Evolutionary conservation across 2,797 vertebrate species (phyloP).

Genomic region (Pseudochirops cupreus): DNA sequence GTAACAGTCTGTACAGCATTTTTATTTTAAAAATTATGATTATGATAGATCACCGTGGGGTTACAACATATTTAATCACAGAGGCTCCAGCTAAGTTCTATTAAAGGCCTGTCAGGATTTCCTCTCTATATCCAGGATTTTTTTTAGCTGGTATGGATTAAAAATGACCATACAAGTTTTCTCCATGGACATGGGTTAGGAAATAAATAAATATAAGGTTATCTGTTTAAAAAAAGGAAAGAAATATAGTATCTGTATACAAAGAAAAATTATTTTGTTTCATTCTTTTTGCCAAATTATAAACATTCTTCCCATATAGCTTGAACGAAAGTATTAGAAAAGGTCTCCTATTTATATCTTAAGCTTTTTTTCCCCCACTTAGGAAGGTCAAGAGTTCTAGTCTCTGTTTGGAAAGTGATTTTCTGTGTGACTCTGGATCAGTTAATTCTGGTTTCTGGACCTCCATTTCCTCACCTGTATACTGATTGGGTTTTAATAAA

Average conservation of each 20-base stretch:
- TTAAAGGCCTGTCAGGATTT: conserved; percentile 61
- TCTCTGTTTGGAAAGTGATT: not conserved
- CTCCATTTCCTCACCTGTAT: not conserved
- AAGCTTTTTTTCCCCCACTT: not conserved
- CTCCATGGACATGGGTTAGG: conserved; percentile 52
- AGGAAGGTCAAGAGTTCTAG: not conserved
- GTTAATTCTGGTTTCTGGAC: not conserved
- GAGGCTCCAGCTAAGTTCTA: conserved; percentile 64
- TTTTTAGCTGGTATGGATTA: conserved; percentile 63
- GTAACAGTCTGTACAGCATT: conserved; percentile 64
- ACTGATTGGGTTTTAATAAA: not conserved
- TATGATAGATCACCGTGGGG: conserved; percentile 62
- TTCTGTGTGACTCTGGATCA: not conserved
- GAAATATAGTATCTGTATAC: conserved; percentile 2
- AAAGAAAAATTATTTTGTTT: conserved; percentile 52
- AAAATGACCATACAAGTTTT: conserved; percentile 59
- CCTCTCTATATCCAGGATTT: conserved; percentile 45
- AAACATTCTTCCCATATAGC: conserved; percentile 59
- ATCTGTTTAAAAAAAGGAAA: conserved; percentile 51
- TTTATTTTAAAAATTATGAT: conserved; percentile 76
- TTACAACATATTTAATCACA: conserved; percentile 77
- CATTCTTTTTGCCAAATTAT: conserved; percentile 49
- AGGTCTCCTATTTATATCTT: not conserved
- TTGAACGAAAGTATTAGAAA: not conserved
- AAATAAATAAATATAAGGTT: conserved; percentile 70